Evolutionary conservation across 2,888 invertebrate genomes (phyloP).

Genomic region (Apamea crenata): DNA sequence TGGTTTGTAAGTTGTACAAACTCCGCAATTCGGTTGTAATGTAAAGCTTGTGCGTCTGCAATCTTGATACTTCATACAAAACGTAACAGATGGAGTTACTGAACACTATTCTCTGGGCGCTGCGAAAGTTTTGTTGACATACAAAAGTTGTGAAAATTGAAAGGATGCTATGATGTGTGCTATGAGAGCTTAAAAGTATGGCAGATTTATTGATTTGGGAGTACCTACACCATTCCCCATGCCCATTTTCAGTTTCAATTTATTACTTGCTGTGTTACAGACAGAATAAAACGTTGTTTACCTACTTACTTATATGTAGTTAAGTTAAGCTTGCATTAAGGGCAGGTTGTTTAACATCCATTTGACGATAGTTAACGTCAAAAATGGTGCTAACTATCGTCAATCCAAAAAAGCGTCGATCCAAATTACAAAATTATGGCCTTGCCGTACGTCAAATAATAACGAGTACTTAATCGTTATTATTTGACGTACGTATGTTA

Average conservation of each 20-base stretch:
- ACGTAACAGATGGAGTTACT: conserved; percentile 53
- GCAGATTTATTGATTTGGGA: not conserved
- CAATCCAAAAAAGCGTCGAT: no score
- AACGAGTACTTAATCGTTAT: no score
- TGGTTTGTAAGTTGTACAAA: not conserved
- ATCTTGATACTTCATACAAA: conserved; percentile 26
- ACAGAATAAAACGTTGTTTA: not conserved
- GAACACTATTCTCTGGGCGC: not conserved
- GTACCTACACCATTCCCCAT: not conserved
- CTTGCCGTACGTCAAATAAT: no score
- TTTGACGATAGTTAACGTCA: no score
- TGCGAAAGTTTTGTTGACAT: not conserved
- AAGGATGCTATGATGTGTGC: not conserved
- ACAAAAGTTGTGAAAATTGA: not conserved
- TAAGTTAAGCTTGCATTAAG: no score
- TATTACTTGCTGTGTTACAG: not conserved
- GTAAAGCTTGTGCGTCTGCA: not conserved
- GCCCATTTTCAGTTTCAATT: not conserved
- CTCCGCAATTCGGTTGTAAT: not conserved
- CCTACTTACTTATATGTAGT: not conserved
- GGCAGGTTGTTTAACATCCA: no score
- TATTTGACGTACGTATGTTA: no score
- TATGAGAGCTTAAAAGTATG: not conserved
- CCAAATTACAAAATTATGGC: no score
- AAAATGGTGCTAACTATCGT: no score